Base-by-base conservation (phyloP, 2,888 invertebrate species). In the Hirtodrosophila alboralis region DNA sequence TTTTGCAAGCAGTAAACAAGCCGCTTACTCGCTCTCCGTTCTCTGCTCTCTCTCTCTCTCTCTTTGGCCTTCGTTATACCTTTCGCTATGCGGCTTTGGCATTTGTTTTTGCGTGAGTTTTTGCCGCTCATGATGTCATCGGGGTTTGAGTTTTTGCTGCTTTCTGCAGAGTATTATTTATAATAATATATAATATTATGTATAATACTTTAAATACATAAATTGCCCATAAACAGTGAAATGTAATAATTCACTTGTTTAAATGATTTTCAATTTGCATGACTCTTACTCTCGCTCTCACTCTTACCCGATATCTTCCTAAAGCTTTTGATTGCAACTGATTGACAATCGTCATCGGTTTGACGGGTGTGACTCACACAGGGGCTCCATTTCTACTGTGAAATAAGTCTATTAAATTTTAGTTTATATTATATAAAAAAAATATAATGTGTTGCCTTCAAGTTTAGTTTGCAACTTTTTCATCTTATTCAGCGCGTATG, bases 111-210 rank as follows among this genome's bases (percentile, higher is more conserved):
- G 43, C 14, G 49, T 51, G 31, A 30, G 28, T 53, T 68, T 57
- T 54, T 23, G 45, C 14, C 27, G 26, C 28, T 65, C 31, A 66
- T 70, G 69, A 70, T 70, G 69, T 70, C 69, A 70, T 70, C 60
- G 56, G 56, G 54, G 28, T 44, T 37, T 44, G 41, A 48, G 45
- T 68, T 67, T 44, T 23, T 14, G 51, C 44, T 56, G 40, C 9
- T 45, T 54, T 51, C 40, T 56, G 48, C 41, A 48, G 37, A 63
- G 47, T 52, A 30, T n/a, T n/a, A n/a, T n/a, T n/a, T n/a, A n/a
- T n/a, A n/a, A n/a, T n/a, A n/a, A n/a, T n/a, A 40, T 44, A 61
- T 56, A 34, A 40, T 37, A 44, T 4, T 34, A 54, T n/a, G n/a
- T n/a, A 58, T 26, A 57, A 60, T 67, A 38, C 30, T 61, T 40